Evolutionary conservation across 2,797 vertebrate species (phyloP), one percentile per base, ranked within the genome.

Genomic region (Microchirus variegatus): DNA sequence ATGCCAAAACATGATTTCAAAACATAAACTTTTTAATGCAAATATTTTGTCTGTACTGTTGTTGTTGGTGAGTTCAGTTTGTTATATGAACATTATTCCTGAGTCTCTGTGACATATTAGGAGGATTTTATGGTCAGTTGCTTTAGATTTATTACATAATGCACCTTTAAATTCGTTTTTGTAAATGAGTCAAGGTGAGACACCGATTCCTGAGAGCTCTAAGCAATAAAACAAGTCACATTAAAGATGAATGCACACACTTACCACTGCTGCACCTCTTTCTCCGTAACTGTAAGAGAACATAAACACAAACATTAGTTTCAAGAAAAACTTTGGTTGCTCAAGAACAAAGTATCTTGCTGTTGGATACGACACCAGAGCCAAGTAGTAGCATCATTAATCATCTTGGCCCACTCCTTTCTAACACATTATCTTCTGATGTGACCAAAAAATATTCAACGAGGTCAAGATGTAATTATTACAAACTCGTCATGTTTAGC

Each of bases 211-310:
- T n/a, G n/a, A n/a, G n/a, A n/a, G n/a, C n/a, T n/a, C n/a, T n/a
- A n/a, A 73, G 45, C 4, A 50, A 56, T 40, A 48, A 16, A 78
- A 63, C 57, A 42, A 58, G 16, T 45, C 3, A 65, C 31, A 70
- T 61, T 51, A 80, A 76, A 68, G 73, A 77, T 64, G 12, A 50
- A 78, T 63, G 52, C n/a, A 53, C 15, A 79, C 47, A 91, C 91
- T 92, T 84, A 92, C 91, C 91, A 92, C 62, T 92, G 91, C 69
- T 92, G 90, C 54, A 92, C 91, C 66, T 92, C 91, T 70, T 92
- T 92, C 74, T 92, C 91, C 26, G 91, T 91, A 74, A 92, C 91
- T 92, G 88, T n/a, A 84, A 89, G 54, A 85, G 31, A 55, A 91
- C 84, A 84, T 3, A 82, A 69, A 82, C 13, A 86, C 55, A 50